Evolutionary conservation across 2,113 vertebrate genomes (phyloP), one percentile per base, ranked within the genome.

Genomic region (Callopanchax toddi): DNA sequence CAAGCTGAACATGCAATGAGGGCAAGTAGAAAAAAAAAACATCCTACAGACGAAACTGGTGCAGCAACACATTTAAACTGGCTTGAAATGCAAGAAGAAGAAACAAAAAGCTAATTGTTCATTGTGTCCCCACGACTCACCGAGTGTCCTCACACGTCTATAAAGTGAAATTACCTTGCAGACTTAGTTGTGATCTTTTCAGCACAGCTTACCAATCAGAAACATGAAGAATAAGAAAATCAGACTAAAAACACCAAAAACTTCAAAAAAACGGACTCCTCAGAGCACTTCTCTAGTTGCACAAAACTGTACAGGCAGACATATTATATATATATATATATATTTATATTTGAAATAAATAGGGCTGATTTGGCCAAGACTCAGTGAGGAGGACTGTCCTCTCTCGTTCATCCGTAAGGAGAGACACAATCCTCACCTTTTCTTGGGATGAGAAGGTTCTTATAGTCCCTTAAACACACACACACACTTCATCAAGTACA

Each of bases 301-400:
- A 91, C 85, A 87, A 71, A 84, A 91, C 90, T 92, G 90, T 93
- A 93, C 92, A 93, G 90, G 90, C 89, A 92, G 90, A 91, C 78
- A 74, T 82, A 89, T 88, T 83, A 87, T 90, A 89, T 82, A 89
- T 89, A 87, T 81, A 91, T 83, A 88, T 91, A 89, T 82, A 89
- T 89, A 88, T 79, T 89, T 83, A 89, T 88, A 89, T 91, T 90
- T 85, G 77, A 92, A 93, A 93, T 93, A 93, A 93, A 93, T 92
- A 93, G 87, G 90, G 76, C 63, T 80, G 77, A 83, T 89, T 89
- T 83, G 86, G 89, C 86, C 81, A 54, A 74, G 75, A 84, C 73
- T 85, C 67, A 67, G 65, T 59, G 74, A 55, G 75, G 86, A 80
- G 82, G 81, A 74, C 76, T 36, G 72, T 23, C 52, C 72, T 78